Evolutionary conservation across 2,888 invertebrate genomes (phyloP).

Genomic region (Pedicia rivosa): DNA sequence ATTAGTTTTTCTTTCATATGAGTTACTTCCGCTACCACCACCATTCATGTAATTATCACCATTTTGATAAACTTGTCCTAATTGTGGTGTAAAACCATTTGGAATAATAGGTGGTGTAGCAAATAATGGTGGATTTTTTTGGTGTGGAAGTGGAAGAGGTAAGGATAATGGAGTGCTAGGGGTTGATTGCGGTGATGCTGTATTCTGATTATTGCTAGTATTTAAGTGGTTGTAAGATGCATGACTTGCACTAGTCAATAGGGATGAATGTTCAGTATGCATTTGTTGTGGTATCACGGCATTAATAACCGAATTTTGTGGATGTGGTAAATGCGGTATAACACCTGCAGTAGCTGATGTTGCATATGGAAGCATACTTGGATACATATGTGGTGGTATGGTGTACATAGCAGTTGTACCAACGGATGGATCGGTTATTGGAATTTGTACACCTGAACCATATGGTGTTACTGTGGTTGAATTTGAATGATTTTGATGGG

Average conservation of each 20-base stretch:
- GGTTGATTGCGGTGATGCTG: constrained; percentile 23
- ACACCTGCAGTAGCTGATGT: constrained; percentile 16
- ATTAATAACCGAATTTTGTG: constrained; percentile 26
- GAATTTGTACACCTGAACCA: constrained; percentile 16
- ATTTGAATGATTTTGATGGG: constrained; percentile 5
- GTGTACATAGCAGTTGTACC: constrained; percentile 24
- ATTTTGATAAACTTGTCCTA: background rate
- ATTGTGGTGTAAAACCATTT: constrained; percentile 13
- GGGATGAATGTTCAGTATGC: too few species aligned
- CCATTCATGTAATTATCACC: too few species aligned
- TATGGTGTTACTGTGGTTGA: constrained; percentile 12
- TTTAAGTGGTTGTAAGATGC: constrained; percentile 12
- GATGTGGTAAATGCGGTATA: constrained; percentile 18
- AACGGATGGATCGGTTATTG: constrained; percentile 11
- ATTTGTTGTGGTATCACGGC: constrained; percentile 14
- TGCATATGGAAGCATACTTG: constrained; percentile 27
- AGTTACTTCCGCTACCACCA: background rate
- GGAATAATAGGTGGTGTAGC: constrained; percentile 27
- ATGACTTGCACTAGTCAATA: constrained; percentile 13
- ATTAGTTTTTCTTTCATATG: background rate
- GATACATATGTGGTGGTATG: constrained; percentile 27
- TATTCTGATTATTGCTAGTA: constrained; percentile 10
- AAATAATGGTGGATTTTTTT: constrained; percentile 26
- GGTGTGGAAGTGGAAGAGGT: constrained; percentile 12
- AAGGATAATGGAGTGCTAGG: constrained; percentile 27